Base-by-base conservation (phyloP, 1,140 invertebrate species). In the Eriosoma lanigerum region DNA sequence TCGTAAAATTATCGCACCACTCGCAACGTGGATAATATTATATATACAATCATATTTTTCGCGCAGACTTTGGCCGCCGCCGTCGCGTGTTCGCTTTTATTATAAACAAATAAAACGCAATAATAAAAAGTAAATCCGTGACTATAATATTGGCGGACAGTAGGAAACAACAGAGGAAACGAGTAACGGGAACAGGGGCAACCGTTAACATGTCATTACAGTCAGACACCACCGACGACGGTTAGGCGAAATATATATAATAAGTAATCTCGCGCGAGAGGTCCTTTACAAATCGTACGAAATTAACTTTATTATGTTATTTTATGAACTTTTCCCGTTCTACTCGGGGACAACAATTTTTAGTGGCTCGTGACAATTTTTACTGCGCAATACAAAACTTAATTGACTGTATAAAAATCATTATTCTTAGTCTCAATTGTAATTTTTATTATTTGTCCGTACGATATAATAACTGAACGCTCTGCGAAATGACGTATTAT, bases 21-120 rank as follows among this genome's bases (percentile, higher is more conserved):
- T 32, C 46, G 21, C 48, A 54, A n/a, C 8, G 26, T 9, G 24
- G 12, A 15, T 19, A 15, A 21, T 66, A 44, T 21, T 5, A 29
- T 5, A 44, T 21, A 64, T 15, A 73, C 15, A 56, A 21, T 56
- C 19, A 21, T 73, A 56, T 56, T 73, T 38, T n/a, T n/a, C 32
- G 8, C 32, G 8, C 12, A 44, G 3, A n/a, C 38, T 0, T 8
- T 24, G 60, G 60, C 44, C 8, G 24, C 48, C 48, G 26, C 24
- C 26, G 24, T 46, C 68, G 48, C 44, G 21, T 38, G 54, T 68
- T 38, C 32, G 54, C 12, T 76, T 76, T 76, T 76, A 76, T 76
- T 38, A 76, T 76, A 58, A 76, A 38, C 73, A 76, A 76, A 76
- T 76, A 76, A 76, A 76, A 76, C 15, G 38, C 52, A 13, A 76